Evolutionary conservation across 2,113 vertebrate genomes (phyloP).

Genomic region (Gopherus flavomarginatus): DNA sequence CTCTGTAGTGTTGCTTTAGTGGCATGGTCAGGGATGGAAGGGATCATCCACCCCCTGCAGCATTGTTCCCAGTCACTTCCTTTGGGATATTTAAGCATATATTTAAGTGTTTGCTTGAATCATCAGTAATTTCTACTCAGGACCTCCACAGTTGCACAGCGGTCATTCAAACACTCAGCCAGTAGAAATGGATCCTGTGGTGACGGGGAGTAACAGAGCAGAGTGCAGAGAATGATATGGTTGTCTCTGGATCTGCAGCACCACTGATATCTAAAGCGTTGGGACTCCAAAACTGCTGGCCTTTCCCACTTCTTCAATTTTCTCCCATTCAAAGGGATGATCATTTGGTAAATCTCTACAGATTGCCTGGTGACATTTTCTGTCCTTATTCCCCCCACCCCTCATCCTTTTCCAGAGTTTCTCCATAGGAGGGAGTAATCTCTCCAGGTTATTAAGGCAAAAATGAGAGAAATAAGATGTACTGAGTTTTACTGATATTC

Average conservation of each 20-base stretch:
- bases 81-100: not conserved
- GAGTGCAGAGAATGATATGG: not conserved
- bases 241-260: not conserved
- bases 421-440: not conserved
- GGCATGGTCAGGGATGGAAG: not conserved
- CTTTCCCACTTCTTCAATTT: not conserved
- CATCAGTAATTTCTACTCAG: not conserved
- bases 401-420: not conserved
- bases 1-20: not conserved
- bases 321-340: rapidly evolving
- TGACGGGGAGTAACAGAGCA: not conserved
- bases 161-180: not conserved
- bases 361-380: not conserved
- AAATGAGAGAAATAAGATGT: not conserved
- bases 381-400: not conserved
- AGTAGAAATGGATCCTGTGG: not conserved
- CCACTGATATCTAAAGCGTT: not conserved
- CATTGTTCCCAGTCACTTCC: not conserved
- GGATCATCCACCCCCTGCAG: not conserved
- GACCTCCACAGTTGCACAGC: not conserved
- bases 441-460: not conserved
- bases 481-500: not conserved
- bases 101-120: not conserved
- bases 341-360: rapidly evolving
- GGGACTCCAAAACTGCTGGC: rapidly evolving